Conservation (phyloP, 2,888 invertebrate species). For the Leptopilina syphax region DNA sequence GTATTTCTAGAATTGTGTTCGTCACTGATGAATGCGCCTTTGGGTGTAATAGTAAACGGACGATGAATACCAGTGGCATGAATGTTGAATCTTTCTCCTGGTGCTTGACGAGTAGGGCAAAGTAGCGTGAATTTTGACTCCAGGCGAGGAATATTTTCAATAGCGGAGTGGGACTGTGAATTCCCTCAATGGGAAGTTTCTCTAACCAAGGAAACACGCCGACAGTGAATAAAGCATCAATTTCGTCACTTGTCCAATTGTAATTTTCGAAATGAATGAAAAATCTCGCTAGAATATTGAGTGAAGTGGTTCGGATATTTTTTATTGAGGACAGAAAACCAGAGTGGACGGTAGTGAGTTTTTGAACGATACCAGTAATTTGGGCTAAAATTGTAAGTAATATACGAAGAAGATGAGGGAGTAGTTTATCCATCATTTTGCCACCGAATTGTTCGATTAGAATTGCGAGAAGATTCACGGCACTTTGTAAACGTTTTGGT, state of each 20-base stretch:
- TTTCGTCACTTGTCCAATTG: slow-evolving; percentile 83
- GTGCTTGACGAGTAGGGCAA: slow-evolving; percentile 83
- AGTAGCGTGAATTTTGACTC: slow-evolving; percentile 89
- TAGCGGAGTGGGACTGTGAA: slow-evolving; percentile 89
- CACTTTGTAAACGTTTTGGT: slow-evolving; percentile 84
- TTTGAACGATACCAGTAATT: slow-evolving; percentile 81
- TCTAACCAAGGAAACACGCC: slow-evolving; percentile 89
- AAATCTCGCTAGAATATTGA: slow-evolving; percentile 84
- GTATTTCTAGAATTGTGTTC: slow-evolving; percentile 84
- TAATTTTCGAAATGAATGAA: slow-evolving; percentile 89
- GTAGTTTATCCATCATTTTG: slow-evolving; percentile 83
- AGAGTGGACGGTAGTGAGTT: slow-evolving; percentile 80
- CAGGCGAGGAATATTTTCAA: slow-evolving; percentile 88
- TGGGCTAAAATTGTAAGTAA: slow-evolving; percentile 84
- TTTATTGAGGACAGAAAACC: slow-evolving; percentile 83
- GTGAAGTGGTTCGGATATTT: slow-evolving; percentile 81
- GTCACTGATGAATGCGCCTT: slow-evolving; percentile 84
- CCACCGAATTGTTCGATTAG: slow-evolving; percentile 90
- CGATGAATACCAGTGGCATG: slow-evolving; percentile 83
- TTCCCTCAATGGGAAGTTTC: slow-evolving; percentile 87
- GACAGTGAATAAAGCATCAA: slow-evolving; percentile 86
- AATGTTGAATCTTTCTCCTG: slow-evolving; percentile 76
- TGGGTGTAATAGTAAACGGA: slow-evolving; percentile 84
- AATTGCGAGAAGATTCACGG: slow-evolving; percentile 85
- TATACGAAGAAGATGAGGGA: slow-evolving; percentile 85